phyloP scores from a whole-genome alignment of 1,140 invertebrate genomes.

The Pteromalus puparum region DNA sequence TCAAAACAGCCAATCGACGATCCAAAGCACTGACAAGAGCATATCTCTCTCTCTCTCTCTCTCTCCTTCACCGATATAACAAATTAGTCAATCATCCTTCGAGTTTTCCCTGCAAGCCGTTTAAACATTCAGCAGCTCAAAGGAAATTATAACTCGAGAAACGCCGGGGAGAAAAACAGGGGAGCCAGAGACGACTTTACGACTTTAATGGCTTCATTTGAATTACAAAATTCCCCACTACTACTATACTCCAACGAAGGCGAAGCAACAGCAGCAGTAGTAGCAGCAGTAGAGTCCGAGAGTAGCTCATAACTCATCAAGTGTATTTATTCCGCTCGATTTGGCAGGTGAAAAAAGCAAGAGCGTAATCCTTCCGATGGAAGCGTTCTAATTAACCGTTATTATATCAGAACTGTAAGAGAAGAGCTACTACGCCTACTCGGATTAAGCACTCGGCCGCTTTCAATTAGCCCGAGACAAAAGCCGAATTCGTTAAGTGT shows the following conservation, averaged over 20 bases:
- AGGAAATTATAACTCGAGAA: neutral
- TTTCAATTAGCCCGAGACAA: neutral
- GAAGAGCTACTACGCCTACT: neutral
- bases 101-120: neutral
- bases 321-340: neutral
- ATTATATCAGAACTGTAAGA: neutral
- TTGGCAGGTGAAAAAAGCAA: neutral
- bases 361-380: no score
- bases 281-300: no score
- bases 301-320: neutral
- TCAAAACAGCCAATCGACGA: no score
- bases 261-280: neutral
- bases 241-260: neutral
- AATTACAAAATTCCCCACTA: neutral
- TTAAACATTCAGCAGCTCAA: neutral
- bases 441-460: neutral
- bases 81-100: neutral
- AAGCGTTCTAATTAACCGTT: neutral
- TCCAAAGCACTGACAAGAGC: no score
- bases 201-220: slow-evolving; percentile 15
- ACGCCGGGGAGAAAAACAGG: neutral
- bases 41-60: no score
- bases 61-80: no score
- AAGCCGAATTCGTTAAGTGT: no score
- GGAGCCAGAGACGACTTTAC: neutral